A percentile compares a stretch with the other conserved stretches of the same genome.
Conservation (phyloP, 2,113 vertebrate genomes). For the Nyctibius bracteatus region DNA sequence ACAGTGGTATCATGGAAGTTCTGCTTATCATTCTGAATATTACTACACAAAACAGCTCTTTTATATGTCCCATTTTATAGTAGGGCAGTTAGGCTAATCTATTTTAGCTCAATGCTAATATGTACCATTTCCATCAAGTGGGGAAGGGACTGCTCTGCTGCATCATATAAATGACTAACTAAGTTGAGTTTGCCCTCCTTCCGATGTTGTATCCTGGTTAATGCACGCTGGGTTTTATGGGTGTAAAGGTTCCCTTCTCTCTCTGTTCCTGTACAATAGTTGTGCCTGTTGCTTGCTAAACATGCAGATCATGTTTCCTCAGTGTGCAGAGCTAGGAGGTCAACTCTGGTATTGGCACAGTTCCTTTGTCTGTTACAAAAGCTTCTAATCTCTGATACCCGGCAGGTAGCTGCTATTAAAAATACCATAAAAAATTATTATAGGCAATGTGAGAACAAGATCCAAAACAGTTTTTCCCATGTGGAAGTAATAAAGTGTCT, state of each 20-base stretch:
- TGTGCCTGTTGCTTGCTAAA: not conserved
- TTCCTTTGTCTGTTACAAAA: not conserved
- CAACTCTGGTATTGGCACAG: not conserved
- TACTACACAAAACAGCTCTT: not conserved
- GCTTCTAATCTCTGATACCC: not conserved
- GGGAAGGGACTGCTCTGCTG: not conserved
- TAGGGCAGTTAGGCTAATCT: not conserved
- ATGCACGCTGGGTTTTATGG: not conserved
- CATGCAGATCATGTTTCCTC: accelerated
- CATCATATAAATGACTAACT: accelerated
- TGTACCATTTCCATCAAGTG: not conserved
- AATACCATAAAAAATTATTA: not conserved
- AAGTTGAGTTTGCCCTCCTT: not conserved
- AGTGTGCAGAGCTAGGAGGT: not conserved
- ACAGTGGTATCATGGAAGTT: not conserved
- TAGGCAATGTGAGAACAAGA: not conserved
- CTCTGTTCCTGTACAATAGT: not conserved
- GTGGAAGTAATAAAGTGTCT: not conserved
- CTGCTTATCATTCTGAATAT: not conserved
- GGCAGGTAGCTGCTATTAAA: not conserved
- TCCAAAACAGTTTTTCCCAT: not conserved
- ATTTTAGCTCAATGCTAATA: not conserved
- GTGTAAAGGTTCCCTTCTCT: not conserved
- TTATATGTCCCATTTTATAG: not conserved
- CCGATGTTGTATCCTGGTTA: not conserved